These are phyloP conservation scores for Chloroceryle amazona DNA, from an alignment of 2,797 vertebrate genomes.

Conservation along the genomic window DNA sequence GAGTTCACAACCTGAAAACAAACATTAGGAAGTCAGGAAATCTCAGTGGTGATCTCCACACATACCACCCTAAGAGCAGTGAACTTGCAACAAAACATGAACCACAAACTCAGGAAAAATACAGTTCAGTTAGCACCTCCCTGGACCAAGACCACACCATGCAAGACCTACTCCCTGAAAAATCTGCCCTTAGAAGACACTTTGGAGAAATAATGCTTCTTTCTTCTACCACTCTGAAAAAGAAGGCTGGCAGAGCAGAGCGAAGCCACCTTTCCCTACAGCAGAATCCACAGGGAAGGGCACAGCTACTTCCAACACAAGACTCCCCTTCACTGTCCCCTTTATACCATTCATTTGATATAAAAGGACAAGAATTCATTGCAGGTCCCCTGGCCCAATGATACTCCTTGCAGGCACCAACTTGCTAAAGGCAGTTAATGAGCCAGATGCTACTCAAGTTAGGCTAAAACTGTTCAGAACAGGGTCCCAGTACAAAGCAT, in stretches of 20 bases:
- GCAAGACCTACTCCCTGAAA: not conserved
- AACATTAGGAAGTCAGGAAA: slow-evolving; percentile 17
- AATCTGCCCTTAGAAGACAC: not conserved
- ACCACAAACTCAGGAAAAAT: not conserved
- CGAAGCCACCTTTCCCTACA: not conserved
- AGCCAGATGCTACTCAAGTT: not conserved
- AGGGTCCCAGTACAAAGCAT: accelerated
- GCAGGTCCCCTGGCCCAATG: not conserved
- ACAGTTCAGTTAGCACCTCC: not conserved
- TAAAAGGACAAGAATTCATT: not conserved
- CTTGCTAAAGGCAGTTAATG: not conserved
- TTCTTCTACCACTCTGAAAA: not conserved
- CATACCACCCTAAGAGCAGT: not conserved
- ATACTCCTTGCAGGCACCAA: not conserved
- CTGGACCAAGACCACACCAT: not conserved
- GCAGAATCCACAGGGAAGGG: not conserved
- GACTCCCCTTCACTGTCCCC: not conserved
- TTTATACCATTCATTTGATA: not conserved
- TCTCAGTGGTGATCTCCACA: not conserved
- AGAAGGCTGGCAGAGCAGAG: not conserved
- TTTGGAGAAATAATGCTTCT: not conserved
- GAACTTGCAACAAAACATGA: not conserved
- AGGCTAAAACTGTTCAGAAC: not conserved
- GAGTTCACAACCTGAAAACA: slow-evolving; percentile 33
- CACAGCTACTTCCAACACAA: not conserved